Percentiles rank a stretch among this genome's conserved stretches.
These are phyloP conservation scores for Rallus crepitans DNA, from an alignment of 2,797 vertebrate genomes.

Conservation along the genomic window DNA sequence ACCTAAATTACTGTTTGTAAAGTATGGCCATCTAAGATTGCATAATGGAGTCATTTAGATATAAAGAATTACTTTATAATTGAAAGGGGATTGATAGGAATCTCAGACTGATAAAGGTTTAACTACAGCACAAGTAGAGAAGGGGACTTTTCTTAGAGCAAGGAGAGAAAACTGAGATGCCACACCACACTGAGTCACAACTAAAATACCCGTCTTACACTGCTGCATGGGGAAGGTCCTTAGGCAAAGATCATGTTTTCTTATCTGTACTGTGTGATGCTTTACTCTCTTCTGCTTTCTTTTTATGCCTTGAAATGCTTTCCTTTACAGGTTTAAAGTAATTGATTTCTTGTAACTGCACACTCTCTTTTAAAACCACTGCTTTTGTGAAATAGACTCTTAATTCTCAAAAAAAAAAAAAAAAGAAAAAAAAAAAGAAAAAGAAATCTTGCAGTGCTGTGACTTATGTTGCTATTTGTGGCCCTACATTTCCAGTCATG, in stretches of 20 bases:
- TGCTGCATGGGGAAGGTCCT: conserved; percentile 3
- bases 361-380: not conserved
- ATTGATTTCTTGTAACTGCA: conserved; percentile 31
- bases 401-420: not conserved
- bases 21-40: not conserved
- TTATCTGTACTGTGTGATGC: not conserved
- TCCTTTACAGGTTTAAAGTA: conserved; percentile 19
- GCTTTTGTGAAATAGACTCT: not conserved
- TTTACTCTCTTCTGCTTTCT: conserved; percentile 6
- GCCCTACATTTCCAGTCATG: not conserved
- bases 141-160: not conserved
- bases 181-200: not conserved
- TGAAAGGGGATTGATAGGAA: not conserved
- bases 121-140: not conserved
- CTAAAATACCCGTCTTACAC: not conserved
- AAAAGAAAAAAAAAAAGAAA: not conserved
- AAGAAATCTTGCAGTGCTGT: not conserved
- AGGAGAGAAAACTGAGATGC: not conserved
- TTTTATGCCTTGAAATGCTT: not conserved
- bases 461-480: not conserved
- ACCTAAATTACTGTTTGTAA: not conserved
- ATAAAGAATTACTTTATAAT: not conserved
- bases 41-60: not conserved
- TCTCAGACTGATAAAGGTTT: not conserved
- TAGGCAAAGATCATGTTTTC: conserved; percentile 17